phyloP scores from a whole-genome alignment of 2,113 vertebrate genomes.

The Hippocampus barbouri region DNA sequence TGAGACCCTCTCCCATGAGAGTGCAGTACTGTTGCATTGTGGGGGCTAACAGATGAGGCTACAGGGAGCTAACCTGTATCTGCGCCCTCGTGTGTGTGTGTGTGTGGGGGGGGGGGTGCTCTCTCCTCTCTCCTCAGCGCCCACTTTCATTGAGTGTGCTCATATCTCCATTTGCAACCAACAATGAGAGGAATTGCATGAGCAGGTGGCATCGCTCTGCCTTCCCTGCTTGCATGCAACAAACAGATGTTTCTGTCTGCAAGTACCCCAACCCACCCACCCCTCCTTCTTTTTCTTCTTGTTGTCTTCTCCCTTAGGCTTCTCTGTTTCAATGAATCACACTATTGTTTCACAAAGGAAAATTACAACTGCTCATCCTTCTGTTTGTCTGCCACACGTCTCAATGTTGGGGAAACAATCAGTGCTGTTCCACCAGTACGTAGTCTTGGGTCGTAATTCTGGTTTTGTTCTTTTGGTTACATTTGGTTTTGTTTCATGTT shows the following conservation, averaged over 20 bases:
- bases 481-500: no score
- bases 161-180: constrained; percentile 49
- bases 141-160: constrained; percentile 32
- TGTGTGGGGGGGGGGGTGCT: constrained; percentile 26
- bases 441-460: not conserved
- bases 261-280: constrained; percentile 33
- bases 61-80: constrained; percentile 57
- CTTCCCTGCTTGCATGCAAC: constrained; percentile 27
- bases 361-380: constrained; percentile 45
- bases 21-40: constrained; percentile 28
- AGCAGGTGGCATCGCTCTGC: constrained; percentile 63
- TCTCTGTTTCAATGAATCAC: constrained; percentile 34
- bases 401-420: not conserved
- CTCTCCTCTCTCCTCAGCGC: constrained; percentile 55
- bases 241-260: constrained; percentile 57
- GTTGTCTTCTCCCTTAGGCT: constrained; percentile 29
- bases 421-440: not conserved
- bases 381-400: not conserved
- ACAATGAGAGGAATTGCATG: constrained; percentile 50
- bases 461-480: no score
- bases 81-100: not conserved
- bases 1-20: constrained; percentile 73
- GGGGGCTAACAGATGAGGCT: constrained; percentile 58
- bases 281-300: constrained; percentile 2
- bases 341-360: constrained; percentile 41